phyloP scores from a whole-genome alignment of 2,113 vertebrate genomes.

The Alosa alosa region DNA sequence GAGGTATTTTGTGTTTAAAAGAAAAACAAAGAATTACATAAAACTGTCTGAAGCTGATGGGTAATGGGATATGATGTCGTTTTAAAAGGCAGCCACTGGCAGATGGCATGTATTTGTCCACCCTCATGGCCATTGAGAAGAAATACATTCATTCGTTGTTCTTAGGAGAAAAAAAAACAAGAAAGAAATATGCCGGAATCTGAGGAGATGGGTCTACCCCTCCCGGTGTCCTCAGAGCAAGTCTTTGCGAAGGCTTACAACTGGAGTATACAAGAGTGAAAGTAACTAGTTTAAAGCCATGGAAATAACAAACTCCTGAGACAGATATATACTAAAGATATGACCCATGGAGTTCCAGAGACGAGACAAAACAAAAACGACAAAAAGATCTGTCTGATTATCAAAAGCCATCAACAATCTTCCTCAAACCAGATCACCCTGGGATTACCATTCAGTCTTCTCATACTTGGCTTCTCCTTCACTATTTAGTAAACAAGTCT shows the following conservation, averaged over 20 bases:
- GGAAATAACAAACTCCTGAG: neutral
- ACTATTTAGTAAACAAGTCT: constrained; percentile 1
- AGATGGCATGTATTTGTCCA: constrained; percentile 38
- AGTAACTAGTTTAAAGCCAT: neutral
- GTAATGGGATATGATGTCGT: constrained; percentile 56
- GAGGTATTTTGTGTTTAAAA: constrained; percentile 73
- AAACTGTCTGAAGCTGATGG: constrained; percentile 21
- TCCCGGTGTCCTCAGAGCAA: neutral
- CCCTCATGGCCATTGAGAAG: constrained; percentile 31
- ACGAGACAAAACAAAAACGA: constrained; percentile 37
- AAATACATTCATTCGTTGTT: constrained; percentile 64
- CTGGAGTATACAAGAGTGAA: neutral
- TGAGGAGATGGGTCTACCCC: neutral
- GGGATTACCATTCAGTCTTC: neutral
- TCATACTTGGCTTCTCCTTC: constrained; percentile 20
- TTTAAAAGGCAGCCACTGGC: constrained; percentile 54
- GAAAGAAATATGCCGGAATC: neutral
- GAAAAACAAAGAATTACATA: constrained; percentile 8
- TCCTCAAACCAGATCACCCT: neutral
- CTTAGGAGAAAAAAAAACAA: neutral
- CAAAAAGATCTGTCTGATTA: constrained; percentile 42
- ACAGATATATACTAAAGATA: neutral
- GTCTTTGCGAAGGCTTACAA: neutral
- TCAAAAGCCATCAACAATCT: neutral
- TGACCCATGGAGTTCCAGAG: constrained; percentile 17